Base-by-base conservation (phyloP, 2,113 vertebrate species). In the Athene cunicularia region DNA sequence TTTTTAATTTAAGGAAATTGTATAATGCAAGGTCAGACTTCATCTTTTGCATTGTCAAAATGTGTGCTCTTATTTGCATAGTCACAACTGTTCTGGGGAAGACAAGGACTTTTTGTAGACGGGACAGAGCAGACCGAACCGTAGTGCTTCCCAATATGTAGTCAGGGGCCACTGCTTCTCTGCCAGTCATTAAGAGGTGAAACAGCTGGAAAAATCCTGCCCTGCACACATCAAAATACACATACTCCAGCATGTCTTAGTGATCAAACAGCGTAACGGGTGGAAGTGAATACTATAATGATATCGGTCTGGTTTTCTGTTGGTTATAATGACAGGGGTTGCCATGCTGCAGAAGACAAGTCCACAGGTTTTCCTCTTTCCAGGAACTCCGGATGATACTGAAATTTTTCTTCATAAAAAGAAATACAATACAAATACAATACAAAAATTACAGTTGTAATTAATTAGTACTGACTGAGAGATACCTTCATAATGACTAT, bases 221-320 rank as follows among this genome's bases (percentile, higher is more conserved):
- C 55, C 16, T 74, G 91, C 76, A 43, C n/a, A 71, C 28, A 84
- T 21, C 24, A n/a, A 71, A 92, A 88, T 77, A n/a, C 24, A 45
- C 12, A 6, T 64, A 56, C 60, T 81, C 12, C 47, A 81, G 30
- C 28, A 50, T 14, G 41, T 32, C 30, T 8, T 17, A 77, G 20
- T 8, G 5, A 81, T 23, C 26, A 80, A 84, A 67, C 12, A 37
- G 13, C 0, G 0, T n/a, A 55, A 59, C 1, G 32, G 7, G 30
- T 62, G n/a, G 35, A 86, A 73, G 15, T n/a, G 26, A 74, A 88
- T 84, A 67, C 43, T 2, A 37, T 33, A 53, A 67, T 47, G 2
- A n/a, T 17, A n/a, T 11, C 20, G 8, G 14, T 28, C 50, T 85
- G 50, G 8, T 47, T 79, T 43, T 74, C 12, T 43, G 9, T 32